These are phyloP conservation scores for Cassiopea xamachana DNA, from an alignment of 30 jellyfish, hydroid and myxozoan genomes.

Conservation along the genomic window DNA sequence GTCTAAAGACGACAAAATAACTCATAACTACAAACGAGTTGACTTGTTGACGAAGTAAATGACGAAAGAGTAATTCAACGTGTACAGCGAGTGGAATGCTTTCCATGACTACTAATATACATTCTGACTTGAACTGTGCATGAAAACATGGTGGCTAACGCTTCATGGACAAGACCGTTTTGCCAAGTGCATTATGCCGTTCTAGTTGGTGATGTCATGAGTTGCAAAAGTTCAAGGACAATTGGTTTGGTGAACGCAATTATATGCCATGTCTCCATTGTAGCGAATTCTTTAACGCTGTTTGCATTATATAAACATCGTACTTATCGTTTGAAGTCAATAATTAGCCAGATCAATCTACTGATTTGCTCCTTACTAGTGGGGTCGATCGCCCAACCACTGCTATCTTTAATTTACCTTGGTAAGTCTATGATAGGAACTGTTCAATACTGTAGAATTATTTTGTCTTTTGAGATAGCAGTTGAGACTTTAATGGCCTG, in stretches of 20 bases:
- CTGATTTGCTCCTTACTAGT: conserved; percentile 16
- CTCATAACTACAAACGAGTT: too few relatives aligned
- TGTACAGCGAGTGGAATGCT: too few relatives aligned
- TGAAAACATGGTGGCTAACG: not conserved
- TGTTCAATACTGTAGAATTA: not conserved
- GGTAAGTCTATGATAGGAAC: not conserved
- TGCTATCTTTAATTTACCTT: not conserved
- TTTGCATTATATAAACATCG: conserved; percentile 11
- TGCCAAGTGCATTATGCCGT: not conserved
- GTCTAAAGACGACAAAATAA: too few relatives aligned
- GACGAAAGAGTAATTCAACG: too few relatives aligned
- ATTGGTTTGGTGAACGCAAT: conserved; percentile 14
- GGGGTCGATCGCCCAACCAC: conserved; percentile 36
- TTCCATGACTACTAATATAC: too few relatives aligned
- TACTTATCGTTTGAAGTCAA: not conserved
- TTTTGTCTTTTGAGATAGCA: conserved; percentile 5
- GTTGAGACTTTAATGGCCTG: conserved; percentile 25
- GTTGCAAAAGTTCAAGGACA: not conserved
- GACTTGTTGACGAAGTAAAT: too few relatives aligned
- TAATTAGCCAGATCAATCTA: conserved; percentile 12
- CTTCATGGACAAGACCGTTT: not conserved
- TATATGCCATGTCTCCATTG: conserved; percentile 12
- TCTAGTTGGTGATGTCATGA: not conserved
- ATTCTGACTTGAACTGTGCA: too few relatives aligned
- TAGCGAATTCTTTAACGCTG: conserved; percentile 12